Base-by-base conservation (phyloP, 2,797 vertebrate species). In the Scyliorhinus canicula region DNA sequence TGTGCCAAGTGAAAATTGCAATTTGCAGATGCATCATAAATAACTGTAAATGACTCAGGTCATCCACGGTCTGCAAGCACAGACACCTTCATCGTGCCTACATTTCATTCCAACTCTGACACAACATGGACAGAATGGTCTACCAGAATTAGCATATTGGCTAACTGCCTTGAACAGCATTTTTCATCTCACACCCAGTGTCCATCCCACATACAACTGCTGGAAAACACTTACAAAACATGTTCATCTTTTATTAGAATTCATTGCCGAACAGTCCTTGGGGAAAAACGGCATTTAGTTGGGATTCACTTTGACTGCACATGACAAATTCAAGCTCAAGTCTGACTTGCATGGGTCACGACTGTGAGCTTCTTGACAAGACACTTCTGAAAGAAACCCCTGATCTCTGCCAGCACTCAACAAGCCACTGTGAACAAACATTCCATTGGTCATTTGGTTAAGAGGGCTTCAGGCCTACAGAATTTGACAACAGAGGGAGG, bases 1-100 rank as follows among this genome's bases (percentile, higher is more conserved):
- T 86, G 8, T 31, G 35, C 52, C 86, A 57, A 60, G 11, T 90
- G 86, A 90, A 90, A 90, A 95, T 95, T 95, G 95, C 95, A 84
- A 95, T 96, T 95, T 1, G 40, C 95, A 77, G 95, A 67, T 95
- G 95, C 95, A 95, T 95, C 55, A 85, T 95, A 95, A 95, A 95
- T 84, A 85, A 95, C 60, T 40, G 96, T 95, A 55, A 57, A 57
- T 90, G 55, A 90, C 86, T 60, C 55, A 14, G 55, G 52, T 55
- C 86, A n/a, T 90, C 31, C 52, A 60, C 86, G 7, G 52, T 47
- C 85, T 47, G 74, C n/a, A 79, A 95, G 84, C 40, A 95, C 95
- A 95, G 79, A 52, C 95, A 95, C 95, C 95, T 95, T 95, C 60
- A 95, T 95, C 57, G 88, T 57, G 95, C 77, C 95, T 63, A 47